Conservation (phyloP, 2,888 invertebrate species). For the Lepetodrilus schrolli region DNA sequence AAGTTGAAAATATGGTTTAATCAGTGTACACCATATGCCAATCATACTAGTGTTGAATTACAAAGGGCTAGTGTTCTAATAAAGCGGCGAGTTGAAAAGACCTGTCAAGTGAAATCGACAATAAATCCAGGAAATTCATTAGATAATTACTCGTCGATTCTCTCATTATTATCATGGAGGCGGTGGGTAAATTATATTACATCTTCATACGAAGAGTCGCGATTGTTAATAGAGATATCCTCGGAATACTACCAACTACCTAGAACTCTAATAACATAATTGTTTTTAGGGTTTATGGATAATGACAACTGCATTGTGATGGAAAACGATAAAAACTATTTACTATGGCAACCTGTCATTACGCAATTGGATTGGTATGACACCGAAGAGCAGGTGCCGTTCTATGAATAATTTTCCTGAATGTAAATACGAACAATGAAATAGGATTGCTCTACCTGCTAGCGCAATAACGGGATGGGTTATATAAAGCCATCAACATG, state of each 20-base stretch:
- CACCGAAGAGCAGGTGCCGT: background rate
- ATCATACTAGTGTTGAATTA: background rate
- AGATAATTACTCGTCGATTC: slow-evolving; percentile 1
- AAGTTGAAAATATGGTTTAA: slow-evolving; percentile 25
- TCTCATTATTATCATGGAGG: slow-evolving; percentile 2
- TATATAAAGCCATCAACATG: no score
- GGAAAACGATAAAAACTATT: slow-evolving; percentile 28
- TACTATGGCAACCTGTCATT: slow-evolving; percentile 27
- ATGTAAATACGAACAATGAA: slow-evolving; percentile 8
- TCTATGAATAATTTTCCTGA: background rate
- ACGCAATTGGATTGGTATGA: slow-evolving; percentile 22
- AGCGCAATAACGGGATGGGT: no score
- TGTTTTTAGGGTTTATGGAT: no score
- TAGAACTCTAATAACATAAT: no score
- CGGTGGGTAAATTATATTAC: slow-evolving; percentile 25
- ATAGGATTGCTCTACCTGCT: no score
- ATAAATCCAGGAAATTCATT: slow-evolving; percentile 1
- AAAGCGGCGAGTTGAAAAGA: slow-evolving; percentile 1
- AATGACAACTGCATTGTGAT: background rate
- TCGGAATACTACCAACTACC: no score
- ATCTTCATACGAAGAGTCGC: slow-evolving; percentile 1
- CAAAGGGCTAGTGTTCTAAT: slow-evolving; percentile 1
- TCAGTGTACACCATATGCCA: slow-evolving; percentile 14
- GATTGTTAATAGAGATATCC: background rate
- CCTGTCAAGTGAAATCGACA: slow-evolving; percentile 20